Conservation (phyloP, 1,140 invertebrate species). For the Drosophila kurseongensis region DNA sequence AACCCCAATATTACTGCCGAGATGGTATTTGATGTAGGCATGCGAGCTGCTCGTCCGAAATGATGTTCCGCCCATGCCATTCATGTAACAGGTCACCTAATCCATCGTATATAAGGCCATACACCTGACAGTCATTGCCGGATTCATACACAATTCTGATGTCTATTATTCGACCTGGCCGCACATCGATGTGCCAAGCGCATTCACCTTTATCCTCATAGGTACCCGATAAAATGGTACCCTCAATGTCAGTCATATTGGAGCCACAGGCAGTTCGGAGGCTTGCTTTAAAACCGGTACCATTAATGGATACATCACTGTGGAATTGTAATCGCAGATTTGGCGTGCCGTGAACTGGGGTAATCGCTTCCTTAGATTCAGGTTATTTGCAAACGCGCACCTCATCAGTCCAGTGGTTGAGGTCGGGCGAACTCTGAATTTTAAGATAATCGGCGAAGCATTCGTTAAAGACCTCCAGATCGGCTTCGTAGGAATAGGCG, state of each 20-base stretch:
- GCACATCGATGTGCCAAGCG: constrained; percentile 90
- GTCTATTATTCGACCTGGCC: constrained; percentile 89
- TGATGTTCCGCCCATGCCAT: not conserved
- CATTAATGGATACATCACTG: constrained; percentile 84
- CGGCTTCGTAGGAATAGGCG: constrained; percentile 85
- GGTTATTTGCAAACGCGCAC: constrained; percentile 67
- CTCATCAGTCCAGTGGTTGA: constrained; percentile 74
- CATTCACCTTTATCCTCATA: constrained; percentile 83
- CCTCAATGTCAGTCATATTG: constrained; percentile 85
- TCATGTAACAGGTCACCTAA: constrained; percentile 82
- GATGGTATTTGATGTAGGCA: constrained; percentile 52
- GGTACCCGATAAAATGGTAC: constrained; percentile 56
- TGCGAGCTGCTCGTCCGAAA: constrained; percentile 59
- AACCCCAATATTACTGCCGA: rapidly evolving
- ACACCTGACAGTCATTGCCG: not conserved
- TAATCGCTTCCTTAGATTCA: not conserved
- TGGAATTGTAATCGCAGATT: constrained; percentile 84
- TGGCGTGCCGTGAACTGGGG: constrained; percentile 63
- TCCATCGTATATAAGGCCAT: constrained; percentile 89
- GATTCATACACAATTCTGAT: constrained; percentile 83
- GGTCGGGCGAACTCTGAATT: constrained; percentile 52
- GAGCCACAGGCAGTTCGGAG: constrained; percentile 87
- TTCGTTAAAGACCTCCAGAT: constrained; percentile 86
- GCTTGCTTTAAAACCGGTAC: constrained; percentile 86
- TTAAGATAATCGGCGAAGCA: constrained; percentile 87